Evolutionary conservation across 2,888 invertebrate species (phyloP).

Genomic region (Drosophila monieri): DNA sequence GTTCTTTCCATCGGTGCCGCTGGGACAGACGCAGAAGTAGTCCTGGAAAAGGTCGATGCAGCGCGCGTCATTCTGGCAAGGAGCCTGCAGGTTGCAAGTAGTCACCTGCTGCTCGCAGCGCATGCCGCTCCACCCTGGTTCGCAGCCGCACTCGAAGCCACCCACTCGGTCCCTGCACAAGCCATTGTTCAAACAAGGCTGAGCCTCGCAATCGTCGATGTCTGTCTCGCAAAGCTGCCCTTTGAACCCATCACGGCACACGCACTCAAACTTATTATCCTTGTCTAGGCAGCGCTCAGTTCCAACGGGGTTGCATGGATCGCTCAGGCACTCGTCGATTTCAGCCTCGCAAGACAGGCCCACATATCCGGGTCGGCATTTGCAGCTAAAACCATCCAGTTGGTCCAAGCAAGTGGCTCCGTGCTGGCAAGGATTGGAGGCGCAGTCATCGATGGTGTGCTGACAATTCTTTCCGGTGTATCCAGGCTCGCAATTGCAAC

Average conservation of each 20-base stretch:
- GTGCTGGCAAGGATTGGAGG: conserved; percentile 95
- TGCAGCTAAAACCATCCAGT: conserved; percentile 95
- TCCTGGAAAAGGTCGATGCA: conserved; percentile 95
- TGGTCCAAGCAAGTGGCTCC: conserved; percentile 95
- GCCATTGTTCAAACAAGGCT: conserved; percentile 95
- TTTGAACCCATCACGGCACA: conserved; percentile 94
- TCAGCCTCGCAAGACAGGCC: conserved; percentile 97
- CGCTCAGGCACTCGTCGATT: conserved; percentile 95
- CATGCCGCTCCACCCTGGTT: conserved; percentile 93
- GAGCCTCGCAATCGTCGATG: conserved; percentile 93
- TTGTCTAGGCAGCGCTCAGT: conserved; percentile 95
- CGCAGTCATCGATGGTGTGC: conserved; percentile 96
- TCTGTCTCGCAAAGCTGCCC: conserved; percentile 94
- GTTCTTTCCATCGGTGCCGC: conserved; percentile 97
- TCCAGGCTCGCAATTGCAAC: conserved; percentile 96
- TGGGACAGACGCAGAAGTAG: conserved; percentile 88
- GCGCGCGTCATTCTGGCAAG: conserved; percentile 96
- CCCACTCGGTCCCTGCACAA: conserved; percentile 94
- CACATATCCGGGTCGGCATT: conserved; percentile 96
- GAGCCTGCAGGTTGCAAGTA: conserved; percentile 90
- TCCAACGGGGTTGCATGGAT: conserved; percentile 95
- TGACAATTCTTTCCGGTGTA: conserved; percentile 97
- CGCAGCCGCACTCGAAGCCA: conserved; percentile 92
- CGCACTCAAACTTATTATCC: conserved; percentile 93
- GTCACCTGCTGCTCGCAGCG: conserved; percentile 95